Percentiles rank a stretch among this genome's conserved stretches.
These are phyloP conservation scores for Caenorhabditis latens DNA, from an alignment of 1,140 invertebrate genomes.

Conservation along the genomic window DNA sequence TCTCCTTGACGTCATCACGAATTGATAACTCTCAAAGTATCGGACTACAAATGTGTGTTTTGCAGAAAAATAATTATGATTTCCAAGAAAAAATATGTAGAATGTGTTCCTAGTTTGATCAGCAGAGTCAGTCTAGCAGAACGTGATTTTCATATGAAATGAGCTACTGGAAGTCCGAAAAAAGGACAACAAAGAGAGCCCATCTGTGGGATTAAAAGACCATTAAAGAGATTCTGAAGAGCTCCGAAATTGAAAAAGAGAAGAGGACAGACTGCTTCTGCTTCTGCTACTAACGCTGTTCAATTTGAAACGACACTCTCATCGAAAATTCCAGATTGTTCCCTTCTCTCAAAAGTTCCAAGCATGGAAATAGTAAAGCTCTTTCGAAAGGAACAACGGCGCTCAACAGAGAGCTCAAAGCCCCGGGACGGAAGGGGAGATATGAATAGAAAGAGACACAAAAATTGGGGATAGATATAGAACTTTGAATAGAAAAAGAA, in stretches of 20 bases:
- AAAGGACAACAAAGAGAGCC: background rate
- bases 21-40: too few species aligned
- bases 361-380: constrained; percentile 48
- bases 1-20: too few species aligned
- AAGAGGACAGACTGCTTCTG: background rate
- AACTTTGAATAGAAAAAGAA: background rate
- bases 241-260: background rate
- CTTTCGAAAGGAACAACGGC: background rate
- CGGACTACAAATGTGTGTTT: too few species aligned
- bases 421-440: background rate
- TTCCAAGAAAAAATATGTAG: too few species aligned
- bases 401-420: background rate
- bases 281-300: too few species aligned
- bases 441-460: background rate
- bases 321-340: constrained; percentile 39
- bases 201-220: background rate
- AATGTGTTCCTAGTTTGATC: too few species aligned
- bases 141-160: background rate
- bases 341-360: background rate
- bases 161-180: background rate
- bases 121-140: too few species aligned
- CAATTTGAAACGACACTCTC: background rate
- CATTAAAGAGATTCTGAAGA: too few species aligned
- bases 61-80: too few species aligned
- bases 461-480: background rate